Evolutionary conservation across 2,797 vertebrate genomes (phyloP).

Genomic region (Diceros bicornis): DNA sequence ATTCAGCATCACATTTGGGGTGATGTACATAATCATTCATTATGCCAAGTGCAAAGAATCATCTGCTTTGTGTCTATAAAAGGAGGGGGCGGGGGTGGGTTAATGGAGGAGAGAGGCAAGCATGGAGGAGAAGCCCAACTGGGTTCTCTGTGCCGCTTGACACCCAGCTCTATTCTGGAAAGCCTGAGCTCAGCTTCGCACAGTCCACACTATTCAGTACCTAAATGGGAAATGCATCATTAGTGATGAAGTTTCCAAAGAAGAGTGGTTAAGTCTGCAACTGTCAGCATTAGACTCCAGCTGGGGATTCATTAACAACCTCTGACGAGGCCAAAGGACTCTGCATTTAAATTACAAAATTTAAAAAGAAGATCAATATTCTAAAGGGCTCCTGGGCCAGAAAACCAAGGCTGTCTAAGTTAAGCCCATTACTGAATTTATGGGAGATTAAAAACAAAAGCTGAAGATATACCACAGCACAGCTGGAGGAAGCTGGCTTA

Average conservation of each 20-base stretch:
- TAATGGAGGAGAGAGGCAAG: neutral
- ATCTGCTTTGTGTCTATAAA: neutral
- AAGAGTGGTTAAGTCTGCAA: conserved; percentile 66
- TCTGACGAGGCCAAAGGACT: conserved; percentile 74
- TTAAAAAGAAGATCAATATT: conserved; percentile 82
- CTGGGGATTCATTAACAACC: conserved; percentile 79
- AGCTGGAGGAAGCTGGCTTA: conserved; percentile 65
- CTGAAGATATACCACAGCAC: conserved; percentile 53
- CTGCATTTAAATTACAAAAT: conserved; percentile 81
- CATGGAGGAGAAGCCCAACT: neutral
- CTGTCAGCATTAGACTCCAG: conserved; percentile 73
- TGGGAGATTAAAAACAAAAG: conserved; percentile 78
- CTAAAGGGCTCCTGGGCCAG: conserved; percentile 72
- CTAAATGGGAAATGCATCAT: conserved; percentile 39
- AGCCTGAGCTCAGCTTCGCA: neutral
- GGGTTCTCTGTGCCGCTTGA: neutral
- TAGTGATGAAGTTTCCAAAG: conserved; percentile 63
- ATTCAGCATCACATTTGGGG: neutral
- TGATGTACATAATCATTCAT: neutral
- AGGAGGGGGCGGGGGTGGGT: neutral
- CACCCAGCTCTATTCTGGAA: neutral
- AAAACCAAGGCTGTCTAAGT: conserved; percentile 57
- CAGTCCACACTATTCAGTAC: neutral
- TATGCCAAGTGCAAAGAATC: neutral
- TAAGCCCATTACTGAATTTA: conserved; percentile 71